A percentile compares a stretch with the other conserved stretches of the same genome.
phyloP scores from a whole-genome alignment of 2,797 vertebrate genomes.

The Eulemur albifrons region DNA sequence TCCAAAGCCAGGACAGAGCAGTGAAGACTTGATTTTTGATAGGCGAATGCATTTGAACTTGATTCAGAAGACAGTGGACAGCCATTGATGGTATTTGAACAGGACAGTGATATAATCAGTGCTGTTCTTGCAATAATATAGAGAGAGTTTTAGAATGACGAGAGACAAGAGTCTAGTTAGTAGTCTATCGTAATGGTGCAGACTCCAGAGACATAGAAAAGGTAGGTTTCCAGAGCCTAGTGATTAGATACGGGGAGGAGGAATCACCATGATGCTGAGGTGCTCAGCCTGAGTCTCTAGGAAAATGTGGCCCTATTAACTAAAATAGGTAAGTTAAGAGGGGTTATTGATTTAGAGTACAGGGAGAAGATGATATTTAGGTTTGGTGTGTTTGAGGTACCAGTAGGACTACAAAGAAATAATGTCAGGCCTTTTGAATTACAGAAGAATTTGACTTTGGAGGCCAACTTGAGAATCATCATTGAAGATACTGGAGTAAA shows the following conservation, averaged over 20 bases:
- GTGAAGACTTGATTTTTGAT: not conserved
- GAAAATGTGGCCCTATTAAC: not conserved
- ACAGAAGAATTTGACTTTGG: slow-evolving; percentile 6
- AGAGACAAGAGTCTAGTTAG: not conserved
- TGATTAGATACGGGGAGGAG: not conserved
- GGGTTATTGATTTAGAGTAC: not conserved
- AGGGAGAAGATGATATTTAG: not conserved
- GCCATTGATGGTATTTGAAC: not conserved
- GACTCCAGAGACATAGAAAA: not conserved
- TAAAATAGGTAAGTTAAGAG: slow-evolving; percentile 1
- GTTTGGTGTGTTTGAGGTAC: not conserved
- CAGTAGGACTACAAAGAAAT: slow-evolving; percentile 22
- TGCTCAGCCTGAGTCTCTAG: not conserved
- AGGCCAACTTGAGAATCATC: not conserved
- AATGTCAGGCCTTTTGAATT: not conserved
- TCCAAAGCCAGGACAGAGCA: not conserved
- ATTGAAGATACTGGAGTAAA: not conserved
- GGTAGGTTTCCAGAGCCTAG: not conserved
- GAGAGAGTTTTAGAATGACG: not conserved
- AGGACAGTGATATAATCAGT: not conserved
- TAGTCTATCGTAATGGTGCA: not conserved
- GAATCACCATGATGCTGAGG: not conserved
- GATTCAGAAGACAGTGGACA: slow-evolving; percentile 29
- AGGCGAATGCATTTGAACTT: not conserved
- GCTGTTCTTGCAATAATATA: not conserved